Evolutionary conservation across 2,888 invertebrate species (phyloP), one percentile per base, ranked within the genome.

Genomic region (Iselma pallidipennis): DNA sequence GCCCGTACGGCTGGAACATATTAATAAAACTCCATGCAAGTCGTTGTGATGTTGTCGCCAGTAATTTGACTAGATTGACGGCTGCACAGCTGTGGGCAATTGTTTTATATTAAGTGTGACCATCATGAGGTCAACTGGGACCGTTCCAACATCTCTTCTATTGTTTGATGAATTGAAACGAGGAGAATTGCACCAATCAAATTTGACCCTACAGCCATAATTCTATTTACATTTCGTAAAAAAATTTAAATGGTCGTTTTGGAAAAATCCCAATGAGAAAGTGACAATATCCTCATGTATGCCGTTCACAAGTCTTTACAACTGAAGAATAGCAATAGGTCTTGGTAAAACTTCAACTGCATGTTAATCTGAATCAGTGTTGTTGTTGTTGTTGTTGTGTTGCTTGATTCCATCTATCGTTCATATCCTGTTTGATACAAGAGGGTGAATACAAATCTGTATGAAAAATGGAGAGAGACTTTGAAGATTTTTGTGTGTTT

Each of bases 21-120:
- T 61, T 57, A 64, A 64, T 61, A 61, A 64, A 53, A 53, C 10
- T 31, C n/a, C 25, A 37, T 28, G 14, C 55, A 55, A 48, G 49
- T 55, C 57, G 55, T 45, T 42, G 16, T 26, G 26, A 28, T 37
- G 55, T 61, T 61, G 65, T 65, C 65, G 65, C 59, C 65, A 62
- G 56, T 77, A 77, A 78, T 77, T 77, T 76, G 76, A 74, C 76
- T 77, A 74, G 75, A 78, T 78, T 78, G 75, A 76, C 72, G 71
- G 70, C 66, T 63, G 65, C 75, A 76, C 79, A 80, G 78, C 78
- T 80, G 77, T 74, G 70, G 73, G 72, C 78, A 80, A 80, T 80
- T 80, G 80, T 77, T 77, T 78, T 77, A 78, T 76, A 79, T 79
- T 80, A 75, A 75, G 71, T 70, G 71, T 73, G 74, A 69, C 73